phyloP scores from a whole-genome alignment of 2,888 invertebrate species.

The Hylaea fasciaria region DNA sequence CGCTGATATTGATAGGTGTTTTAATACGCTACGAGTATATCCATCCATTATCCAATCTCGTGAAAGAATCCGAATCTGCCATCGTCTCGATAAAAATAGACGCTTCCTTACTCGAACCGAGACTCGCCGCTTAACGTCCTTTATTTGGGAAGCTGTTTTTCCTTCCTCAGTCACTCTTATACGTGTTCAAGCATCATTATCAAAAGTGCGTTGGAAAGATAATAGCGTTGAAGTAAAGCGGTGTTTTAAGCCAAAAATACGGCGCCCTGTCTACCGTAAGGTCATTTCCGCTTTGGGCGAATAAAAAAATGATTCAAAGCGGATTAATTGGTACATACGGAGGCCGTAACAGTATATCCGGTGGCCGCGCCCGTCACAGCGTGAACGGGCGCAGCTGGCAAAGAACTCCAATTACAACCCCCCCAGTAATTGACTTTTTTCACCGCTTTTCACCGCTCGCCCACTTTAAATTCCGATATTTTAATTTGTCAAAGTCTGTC shows the following conservation, averaged over 20 bases:
- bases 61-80: constrained; percentile 6
- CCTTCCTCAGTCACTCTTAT: not conserved
- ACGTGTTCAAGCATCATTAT: not conserved
- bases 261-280: not conserved
- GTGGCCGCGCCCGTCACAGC: constrained; percentile 1
- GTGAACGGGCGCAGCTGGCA: constrained; percentile 36
- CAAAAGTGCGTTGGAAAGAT: not conserved
- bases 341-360: not conserved
- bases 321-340: constrained; percentile 26
- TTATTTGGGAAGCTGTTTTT: constrained; percentile 5
- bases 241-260: not conserved
- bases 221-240: not conserved
- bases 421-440: constrained; percentile 40
- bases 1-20: no score
- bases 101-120: not conserved
- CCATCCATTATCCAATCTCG: constrained; percentile 15
- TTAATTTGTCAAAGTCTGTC: constrained; percentile 33
- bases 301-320: constrained; percentile 14
- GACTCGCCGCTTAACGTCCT: constrained; percentile 2
- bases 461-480: constrained; percentile 32
- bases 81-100: constrained; percentile 19
- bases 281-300: constrained; percentile 12
- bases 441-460: constrained; percentile 23
- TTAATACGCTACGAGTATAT: not conserved
- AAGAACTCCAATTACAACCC: constrained; percentile 37